Base-by-base conservation (phyloP, 2,113 vertebrate genomes). In the Propithecus coquereli region DNA sequence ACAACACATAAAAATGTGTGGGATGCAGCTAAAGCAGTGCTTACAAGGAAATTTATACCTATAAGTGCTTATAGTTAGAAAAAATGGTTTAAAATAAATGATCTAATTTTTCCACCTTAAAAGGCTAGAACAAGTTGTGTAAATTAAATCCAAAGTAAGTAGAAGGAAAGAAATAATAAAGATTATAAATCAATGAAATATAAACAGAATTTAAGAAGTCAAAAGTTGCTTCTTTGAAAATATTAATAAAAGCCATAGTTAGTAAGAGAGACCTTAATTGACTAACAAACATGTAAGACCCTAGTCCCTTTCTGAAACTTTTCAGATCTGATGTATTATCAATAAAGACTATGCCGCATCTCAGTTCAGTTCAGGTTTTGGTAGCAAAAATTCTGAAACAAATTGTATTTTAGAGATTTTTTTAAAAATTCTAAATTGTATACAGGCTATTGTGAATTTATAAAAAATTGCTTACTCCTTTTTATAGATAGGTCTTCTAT, bases 41-140 rank as follows among this genome's bases (percentile, higher is more conserved):
- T 52, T 87, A 87, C 27, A 92, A 79, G 20, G 25, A 74, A 43
- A 94, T 25, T 37, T 57, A 68, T 40, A 73, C 34, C 8, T 23
- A 45, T 54, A 79, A 90, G n/a, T 87, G 59, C 65, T 68, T 57
- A 8, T 61, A 94, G 71, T 77, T 88, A 80, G 16, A 68, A 92
- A 94, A 92, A 40, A 52, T 76, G 16, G 6, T 37, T 96, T 87
- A 85, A 85, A 73, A 87, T 84, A 37, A 77, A 37, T 30, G 3
- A 96, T 76, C 12, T n/a, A 23, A 54, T 86, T 96, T 96, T 97
- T 77, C 52, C n/a, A 93, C 18, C 20, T 82, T 71, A 61, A 73
- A 68, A 74, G 79, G 8, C 45, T 80, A 93, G 12, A 79, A 76
- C 30, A 77, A 80, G 14, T 13, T 70, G 13, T 77, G 7, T 40